Evolutionary conservation across 2,888 invertebrate genomes (phyloP).

Genomic region (Ecdyonurus torrentis): DNA sequence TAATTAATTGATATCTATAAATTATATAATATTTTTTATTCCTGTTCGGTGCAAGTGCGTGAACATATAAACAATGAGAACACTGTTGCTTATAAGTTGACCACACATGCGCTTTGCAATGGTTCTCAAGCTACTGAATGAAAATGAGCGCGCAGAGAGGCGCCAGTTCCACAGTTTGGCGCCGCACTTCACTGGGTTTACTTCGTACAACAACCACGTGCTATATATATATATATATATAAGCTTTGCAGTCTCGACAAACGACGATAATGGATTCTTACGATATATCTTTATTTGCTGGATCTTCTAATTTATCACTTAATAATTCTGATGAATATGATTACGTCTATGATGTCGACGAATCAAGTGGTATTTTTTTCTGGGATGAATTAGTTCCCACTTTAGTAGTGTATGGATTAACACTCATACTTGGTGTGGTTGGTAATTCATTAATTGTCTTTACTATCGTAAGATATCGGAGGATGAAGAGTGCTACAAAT

Average conservation of each 20-base stretch:
- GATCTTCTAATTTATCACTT: neutral
- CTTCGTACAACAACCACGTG: neutral
- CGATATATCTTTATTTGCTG: neutral
- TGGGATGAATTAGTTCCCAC: constrained; percentile 39
- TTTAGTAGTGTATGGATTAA: constrained; percentile 37
- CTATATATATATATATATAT: neutral
- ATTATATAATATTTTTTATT: too few species aligned
- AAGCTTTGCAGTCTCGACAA: neutral
- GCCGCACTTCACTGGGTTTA: neutral
- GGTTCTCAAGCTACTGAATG: too few species aligned
- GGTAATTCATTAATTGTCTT: constrained; percentile 38
- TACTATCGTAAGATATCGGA: constrained; percentile 29
- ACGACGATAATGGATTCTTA: neutral
- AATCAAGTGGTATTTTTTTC: constrained; percentile 29
- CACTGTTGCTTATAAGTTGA: too few species aligned
- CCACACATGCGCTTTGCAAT: too few species aligned
- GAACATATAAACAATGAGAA: too few species aligned
- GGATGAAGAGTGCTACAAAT: constrained; percentile 37
- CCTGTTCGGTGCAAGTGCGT: too few species aligned
- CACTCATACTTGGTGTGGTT: constrained; percentile 39
- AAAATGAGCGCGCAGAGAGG: too few species aligned
- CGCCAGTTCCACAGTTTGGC: neutral
- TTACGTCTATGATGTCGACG: constrained; percentile 32
- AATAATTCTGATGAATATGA: constrained; percentile 18
- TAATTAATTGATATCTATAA: too few species aligned